Conservation (phyloP, 2,888 invertebrate genomes). For the Agrotis ipsilon region DNA sequence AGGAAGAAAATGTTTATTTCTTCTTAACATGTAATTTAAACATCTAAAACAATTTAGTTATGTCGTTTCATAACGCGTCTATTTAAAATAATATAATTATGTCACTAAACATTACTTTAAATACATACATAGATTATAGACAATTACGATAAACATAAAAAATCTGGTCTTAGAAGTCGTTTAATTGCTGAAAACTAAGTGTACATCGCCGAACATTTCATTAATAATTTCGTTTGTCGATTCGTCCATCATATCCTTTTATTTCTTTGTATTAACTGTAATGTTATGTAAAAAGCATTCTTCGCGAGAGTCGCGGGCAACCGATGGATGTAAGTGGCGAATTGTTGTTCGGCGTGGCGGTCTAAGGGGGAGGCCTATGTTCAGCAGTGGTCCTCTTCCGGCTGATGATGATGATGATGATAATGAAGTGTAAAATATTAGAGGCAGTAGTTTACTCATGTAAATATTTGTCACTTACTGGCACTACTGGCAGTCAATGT, state of each 20-base stretch:
- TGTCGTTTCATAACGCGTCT: background rate
- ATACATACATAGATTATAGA: background rate
- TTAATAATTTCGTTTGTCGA: background rate
- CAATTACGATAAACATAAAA: background rate
- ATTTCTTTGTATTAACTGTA: background rate
- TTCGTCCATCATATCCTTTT: background rate
- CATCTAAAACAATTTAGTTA: constrained; percentile 16
- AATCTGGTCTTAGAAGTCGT: background rate
- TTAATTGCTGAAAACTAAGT: background rate
- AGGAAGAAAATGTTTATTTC: constrained; percentile 17
- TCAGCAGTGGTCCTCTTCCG: too few species aligned
- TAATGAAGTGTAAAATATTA: background rate
- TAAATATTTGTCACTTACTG: background rate
- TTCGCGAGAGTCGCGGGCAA: too few species aligned
- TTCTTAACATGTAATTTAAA: background rate
- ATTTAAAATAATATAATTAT: background rate
- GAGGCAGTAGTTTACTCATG: background rate
- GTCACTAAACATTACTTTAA: too few species aligned
- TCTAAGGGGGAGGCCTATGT: too few species aligned
- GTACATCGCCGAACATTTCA: too few species aligned
- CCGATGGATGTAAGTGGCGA: too few species aligned
- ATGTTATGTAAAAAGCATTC: too few species aligned
- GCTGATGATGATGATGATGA: too few species aligned
- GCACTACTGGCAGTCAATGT: too few species aligned
- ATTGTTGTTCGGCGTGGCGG: too few species aligned